Evolutionary conservation across 92 coral and sea anemone genomes (phyloP).

Genomic region (Parazoanthus atlanticus): DNA sequence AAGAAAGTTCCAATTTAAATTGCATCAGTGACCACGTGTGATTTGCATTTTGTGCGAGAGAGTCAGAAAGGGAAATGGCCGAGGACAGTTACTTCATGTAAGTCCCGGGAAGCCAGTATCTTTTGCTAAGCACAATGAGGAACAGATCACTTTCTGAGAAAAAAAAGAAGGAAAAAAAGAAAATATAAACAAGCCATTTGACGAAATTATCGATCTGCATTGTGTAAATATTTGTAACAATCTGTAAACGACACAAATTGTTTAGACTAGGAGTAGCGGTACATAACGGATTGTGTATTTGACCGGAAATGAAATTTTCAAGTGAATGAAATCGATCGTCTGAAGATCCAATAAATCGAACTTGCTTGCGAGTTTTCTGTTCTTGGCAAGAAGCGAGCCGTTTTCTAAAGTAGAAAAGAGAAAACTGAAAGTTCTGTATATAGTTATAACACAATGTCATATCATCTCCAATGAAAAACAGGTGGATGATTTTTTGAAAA

Average conservation of each 20-base stretch:
- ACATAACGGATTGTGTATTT: background rate
- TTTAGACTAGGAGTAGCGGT: background rate
- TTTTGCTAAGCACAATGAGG: background rate
- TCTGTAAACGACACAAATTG: background rate
- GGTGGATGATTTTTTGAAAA: background rate
- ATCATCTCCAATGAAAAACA: background rate
- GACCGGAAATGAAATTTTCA: background rate
- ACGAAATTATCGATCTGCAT: background rate
- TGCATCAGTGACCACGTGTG: no score
- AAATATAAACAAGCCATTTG: no score
- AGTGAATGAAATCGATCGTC: background rate
- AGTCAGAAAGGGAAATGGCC: background rate
- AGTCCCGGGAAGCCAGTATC: background rate
- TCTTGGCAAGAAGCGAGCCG: background rate
- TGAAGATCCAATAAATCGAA: background rate
- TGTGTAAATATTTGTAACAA: background rate
- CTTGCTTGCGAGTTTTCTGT: no score
- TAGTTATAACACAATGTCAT: background rate
- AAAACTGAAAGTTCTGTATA: no score
- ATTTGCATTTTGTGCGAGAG: background rate
- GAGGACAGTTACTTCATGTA: background rate
- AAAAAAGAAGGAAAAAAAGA: background rate
- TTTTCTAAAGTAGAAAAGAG: background rate
- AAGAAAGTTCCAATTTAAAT: no score
- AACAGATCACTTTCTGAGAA: background rate